Evolutionary conservation across 1,140 invertebrate genomes (phyloP).

Genomic region (Hesperophylax magnus): DNA sequence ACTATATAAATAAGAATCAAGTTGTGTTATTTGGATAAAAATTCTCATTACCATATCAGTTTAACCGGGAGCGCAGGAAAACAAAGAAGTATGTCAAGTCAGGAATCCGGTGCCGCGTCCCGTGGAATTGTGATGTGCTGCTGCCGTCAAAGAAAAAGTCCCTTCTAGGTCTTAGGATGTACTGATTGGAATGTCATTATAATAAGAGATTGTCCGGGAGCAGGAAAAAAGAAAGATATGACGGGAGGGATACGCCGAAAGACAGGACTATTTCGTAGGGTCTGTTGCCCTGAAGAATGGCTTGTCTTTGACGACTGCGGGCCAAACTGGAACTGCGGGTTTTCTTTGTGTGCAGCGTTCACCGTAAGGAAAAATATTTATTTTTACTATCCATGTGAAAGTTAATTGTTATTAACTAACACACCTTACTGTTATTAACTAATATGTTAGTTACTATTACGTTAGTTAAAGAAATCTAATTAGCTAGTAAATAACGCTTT

Average conservation of each 20-base stretch:
- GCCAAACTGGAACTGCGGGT: background rate
- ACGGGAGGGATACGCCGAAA: constrained; percentile 50
- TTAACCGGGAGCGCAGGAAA: background rate
- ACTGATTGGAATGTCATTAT: constrained; percentile 57
- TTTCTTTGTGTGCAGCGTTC: background rate
- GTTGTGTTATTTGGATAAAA: too few relatives aligned
- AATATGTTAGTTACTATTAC: too few relatives aligned
- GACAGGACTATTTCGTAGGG: constrained; percentile 29
- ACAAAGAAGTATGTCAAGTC: background rate
- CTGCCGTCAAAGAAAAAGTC: constrained; percentile 3
- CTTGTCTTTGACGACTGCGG: background rate
- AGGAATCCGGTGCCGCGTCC: background rate
- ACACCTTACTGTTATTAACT: too few relatives aligned
- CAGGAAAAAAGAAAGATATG: constrained; percentile 48
- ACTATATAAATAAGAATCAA: too few relatives aligned
- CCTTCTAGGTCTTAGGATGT: constrained; percentile 1
- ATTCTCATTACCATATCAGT: background rate
- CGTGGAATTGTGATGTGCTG: background rate
- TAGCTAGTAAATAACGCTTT: too few relatives aligned
- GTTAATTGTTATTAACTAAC: too few relatives aligned
- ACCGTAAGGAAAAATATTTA: background rate
- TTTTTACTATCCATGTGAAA: background rate
- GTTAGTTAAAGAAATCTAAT: too few relatives aligned
- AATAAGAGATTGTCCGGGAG: constrained; percentile 41
- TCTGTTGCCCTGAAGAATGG: constrained; percentile 22